phyloP scores from a whole-genome alignment of 2,888 invertebrate genomes.

The Tuta absoluta region DNA sequence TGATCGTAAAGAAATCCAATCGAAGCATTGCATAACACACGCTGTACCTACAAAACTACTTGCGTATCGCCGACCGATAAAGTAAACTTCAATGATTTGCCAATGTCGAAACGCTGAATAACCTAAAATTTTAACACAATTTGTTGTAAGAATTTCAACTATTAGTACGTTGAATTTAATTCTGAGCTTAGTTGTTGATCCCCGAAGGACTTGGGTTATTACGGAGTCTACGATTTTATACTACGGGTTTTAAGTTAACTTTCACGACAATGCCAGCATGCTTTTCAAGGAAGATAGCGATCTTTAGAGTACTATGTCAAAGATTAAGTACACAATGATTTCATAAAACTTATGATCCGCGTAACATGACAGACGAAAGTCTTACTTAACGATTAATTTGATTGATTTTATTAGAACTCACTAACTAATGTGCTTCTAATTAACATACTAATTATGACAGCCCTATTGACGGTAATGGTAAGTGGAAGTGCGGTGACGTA shows the following conservation, averaged over 20 bases:
- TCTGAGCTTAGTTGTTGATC: too few relatives aligned
- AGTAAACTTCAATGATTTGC: neutral
- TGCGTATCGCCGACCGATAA: conserved; percentile 7
- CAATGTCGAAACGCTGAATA: conserved; percentile 6
- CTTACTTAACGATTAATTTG: too few relatives aligned
- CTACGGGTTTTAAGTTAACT: too few relatives aligned
- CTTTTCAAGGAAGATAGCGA: too few relatives aligned
- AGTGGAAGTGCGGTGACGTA: conserved; percentile 2
- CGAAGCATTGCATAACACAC: conserved; percentile 10
- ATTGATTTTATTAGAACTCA: neutral
- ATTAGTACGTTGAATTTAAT: too few relatives aligned
- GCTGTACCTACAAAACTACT: conserved; percentile 8
- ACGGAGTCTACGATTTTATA: too few relatives aligned
- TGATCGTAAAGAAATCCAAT: conserved; percentile 19
- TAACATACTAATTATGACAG: neutral
- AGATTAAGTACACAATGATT: too few relatives aligned
- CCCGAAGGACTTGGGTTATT: too few relatives aligned
- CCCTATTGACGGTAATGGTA: conserved; percentile 3
- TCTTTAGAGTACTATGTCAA: too few relatives aligned
- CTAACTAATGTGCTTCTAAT: neutral
- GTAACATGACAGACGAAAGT: too few relatives aligned
- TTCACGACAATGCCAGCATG: too few relatives aligned
- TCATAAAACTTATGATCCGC: too few relatives aligned
- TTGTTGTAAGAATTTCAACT: neutral
- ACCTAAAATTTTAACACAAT: neutral